Base-by-base conservation (phyloP, 2,888 invertebrate genomes). In the Onchidella celtica region DNA sequence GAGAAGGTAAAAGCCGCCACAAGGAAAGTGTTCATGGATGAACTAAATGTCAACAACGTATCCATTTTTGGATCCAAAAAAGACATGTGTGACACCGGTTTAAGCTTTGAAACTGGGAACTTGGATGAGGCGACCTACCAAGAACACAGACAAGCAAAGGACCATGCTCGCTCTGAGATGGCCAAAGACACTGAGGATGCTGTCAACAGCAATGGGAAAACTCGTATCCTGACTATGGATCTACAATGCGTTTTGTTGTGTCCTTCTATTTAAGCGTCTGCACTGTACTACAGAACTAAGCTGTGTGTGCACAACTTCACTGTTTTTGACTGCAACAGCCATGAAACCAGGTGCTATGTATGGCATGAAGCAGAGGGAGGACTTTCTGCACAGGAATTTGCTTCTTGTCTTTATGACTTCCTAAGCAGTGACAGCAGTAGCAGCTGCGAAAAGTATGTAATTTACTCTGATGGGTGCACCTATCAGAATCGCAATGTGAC, bases 301-400 rank as follows among this genome's bases (percentile, higher is more conserved):
- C n/a, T 55, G 11, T 55, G 55, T 17, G 55, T 55, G 55, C 55
- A 55, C 55, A 11, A 63, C 9, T 24, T 21, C 27, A 21, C 9
- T 24, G 27, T 63, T 24, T 63, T 63, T 63, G 63, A 63, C 27
- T 63, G 63, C 63, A 24, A 21, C 21, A 21, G 9, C 17, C 21
- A 14, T 24, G 24, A 63, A 9, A 24, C 27, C 17, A 63, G 24
- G 63, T 63, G 63, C 63, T 63, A 63, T 24, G 63, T 63, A 9
- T 63, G 63, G 63, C 63, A 63, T 63, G 63, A 63, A 63, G 63
- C 63, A 63, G 63, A 63, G 24, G 63, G 63, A 21, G 63, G 63
- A 11, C 63, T 24, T 14, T 21, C 63, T 21, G 11, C 63, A 63
- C 17, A 63, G 9, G 63, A 63, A 63, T 63, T 63, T 63, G 63